Evolutionary conservation across 1,140 invertebrate species (phyloP).

Genomic region (Pseudomyrmex pallidus): DNA sequence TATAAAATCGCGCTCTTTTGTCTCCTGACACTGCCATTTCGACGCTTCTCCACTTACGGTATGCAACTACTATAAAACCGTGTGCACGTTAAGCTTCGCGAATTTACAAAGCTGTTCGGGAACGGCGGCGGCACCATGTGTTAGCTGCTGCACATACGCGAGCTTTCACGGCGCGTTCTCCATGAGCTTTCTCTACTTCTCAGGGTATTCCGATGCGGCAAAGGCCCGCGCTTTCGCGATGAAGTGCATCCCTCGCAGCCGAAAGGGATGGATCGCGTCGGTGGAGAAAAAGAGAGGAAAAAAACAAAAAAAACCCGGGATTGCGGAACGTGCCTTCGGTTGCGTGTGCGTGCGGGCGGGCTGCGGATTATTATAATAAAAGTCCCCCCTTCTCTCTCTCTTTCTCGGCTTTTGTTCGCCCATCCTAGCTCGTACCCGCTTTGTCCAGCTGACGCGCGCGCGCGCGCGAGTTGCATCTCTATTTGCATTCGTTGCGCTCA

Average conservation of each 20-base stretch:
- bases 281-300: slow-evolving; percentile 18
- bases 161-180: slow-evolving; percentile 52
- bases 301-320: slow-evolving; percentile 13
- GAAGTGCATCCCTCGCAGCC: slow-evolving; percentile 67
- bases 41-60: background rate
- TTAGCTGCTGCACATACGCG: background rate
- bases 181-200: slow-evolving; percentile 32
- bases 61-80: slow-evolving; percentile 3
- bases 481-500: slow-evolving; percentile 69
- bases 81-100: slow-evolving; percentile 40
- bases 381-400: slow-evolving; percentile 64
- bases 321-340: slow-evolving; percentile 45
- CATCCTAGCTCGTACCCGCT: slow-evolving; percentile 44
- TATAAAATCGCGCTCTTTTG: slow-evolving; percentile 12
- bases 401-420: slow-evolving; percentile 60
- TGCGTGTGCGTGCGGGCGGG: slow-evolving; percentile 56
- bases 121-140: slow-evolving; percentile 28
- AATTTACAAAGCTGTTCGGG: slow-evolving; percentile 47
- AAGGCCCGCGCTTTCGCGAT: slow-evolving; percentile 66
- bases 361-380: slow-evolving; percentile 77
- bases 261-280: slow-evolving; percentile 43
- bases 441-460: slow-evolving; percentile 61
- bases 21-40: slow-evolving; percentile 19
- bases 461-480: slow-evolving; percentile 60
- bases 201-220: slow-evolving; percentile 53